Conservation (phyloP, 2,888 invertebrate genomes). For the Euspilapteryx auroguttella region DNA sequence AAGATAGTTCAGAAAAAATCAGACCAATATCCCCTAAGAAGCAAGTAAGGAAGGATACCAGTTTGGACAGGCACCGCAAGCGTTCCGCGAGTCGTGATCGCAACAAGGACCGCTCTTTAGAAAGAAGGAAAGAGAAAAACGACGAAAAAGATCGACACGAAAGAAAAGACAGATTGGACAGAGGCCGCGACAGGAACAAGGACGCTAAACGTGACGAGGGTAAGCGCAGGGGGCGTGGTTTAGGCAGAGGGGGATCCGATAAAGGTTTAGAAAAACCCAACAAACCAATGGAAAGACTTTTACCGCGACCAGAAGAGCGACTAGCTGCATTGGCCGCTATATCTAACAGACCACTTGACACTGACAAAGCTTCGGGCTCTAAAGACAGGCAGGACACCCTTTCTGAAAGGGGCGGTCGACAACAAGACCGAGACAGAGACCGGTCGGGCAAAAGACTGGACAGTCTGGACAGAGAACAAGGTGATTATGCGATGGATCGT, state of each 20-base stretch:
- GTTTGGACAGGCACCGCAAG: constrained; percentile 41
- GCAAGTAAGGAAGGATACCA: constrained; percentile 35
- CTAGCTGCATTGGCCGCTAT: constrained; percentile 62
- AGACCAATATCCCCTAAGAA: constrained; percentile 54
- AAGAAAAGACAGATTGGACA: constrained; percentile 66
- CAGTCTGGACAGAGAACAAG: constrained; percentile 48
- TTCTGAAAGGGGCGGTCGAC: constrained; percentile 47
- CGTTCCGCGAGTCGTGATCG: constrained; percentile 45
- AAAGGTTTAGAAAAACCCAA: constrained; percentile 66
- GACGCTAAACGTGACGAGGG: constrained; percentile 56
- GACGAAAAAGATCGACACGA: constrained; percentile 65
- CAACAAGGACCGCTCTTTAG: constrained; percentile 48
- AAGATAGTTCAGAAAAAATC: constrained; percentile 50
- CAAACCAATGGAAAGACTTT: constrained; percentile 62
- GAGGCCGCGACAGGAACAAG: constrained; percentile 66
- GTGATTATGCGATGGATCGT: constrained; percentile 48
- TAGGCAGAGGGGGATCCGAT: constrained; percentile 49
- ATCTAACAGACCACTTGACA: constrained; percentile 41
- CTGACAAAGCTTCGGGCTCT: constrained; percentile 46
- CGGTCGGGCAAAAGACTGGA: constrained; percentile 47
- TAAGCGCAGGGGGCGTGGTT: constrained; percentile 49
- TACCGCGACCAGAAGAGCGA: constrained; percentile 67
- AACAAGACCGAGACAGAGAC: constrained; percentile 53
- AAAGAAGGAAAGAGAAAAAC: constrained; percentile 53
- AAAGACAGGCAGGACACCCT: constrained; percentile 49